phyloP scores from a whole-genome alignment of 2,888 invertebrate species.

The Pseudanteris insignis region DNA sequence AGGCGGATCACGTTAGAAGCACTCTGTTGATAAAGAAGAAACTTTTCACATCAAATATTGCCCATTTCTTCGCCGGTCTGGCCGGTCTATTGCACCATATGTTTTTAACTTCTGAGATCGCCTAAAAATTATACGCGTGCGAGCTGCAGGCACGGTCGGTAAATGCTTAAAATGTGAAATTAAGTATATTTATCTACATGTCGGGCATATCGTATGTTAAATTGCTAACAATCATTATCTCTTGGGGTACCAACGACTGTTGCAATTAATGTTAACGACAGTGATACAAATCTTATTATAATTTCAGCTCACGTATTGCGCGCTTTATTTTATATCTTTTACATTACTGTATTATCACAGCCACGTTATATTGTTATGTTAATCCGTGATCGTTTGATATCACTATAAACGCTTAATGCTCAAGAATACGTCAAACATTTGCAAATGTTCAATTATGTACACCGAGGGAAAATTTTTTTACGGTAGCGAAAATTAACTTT shows the following conservation, averaged over 20 bases:
- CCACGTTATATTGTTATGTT: too few species aligned
- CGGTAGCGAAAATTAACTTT: too few species aligned
- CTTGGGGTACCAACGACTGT: slow-evolving; percentile 12
- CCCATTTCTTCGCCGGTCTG: slow-evolving; percentile 18
- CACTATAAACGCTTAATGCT: too few species aligned
- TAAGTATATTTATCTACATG: slow-evolving; percentile 25
- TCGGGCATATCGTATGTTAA: slow-evolving; percentile 5
- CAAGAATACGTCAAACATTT: too few species aligned
- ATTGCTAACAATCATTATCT: slow-evolving; percentile 24
- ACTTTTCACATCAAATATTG: slow-evolving; percentile 15
- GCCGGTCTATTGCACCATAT: slow-evolving; percentile 25
- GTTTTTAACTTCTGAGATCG: slow-evolving; percentile 17
- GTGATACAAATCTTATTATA: slow-evolving; percentile 12
- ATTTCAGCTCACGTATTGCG: not conserved
- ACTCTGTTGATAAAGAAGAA: slow-evolving; percentile 29
- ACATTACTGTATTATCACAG: too few species aligned
- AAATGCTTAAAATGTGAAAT: slow-evolving; percentile 27
- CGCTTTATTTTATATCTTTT: not conserved
- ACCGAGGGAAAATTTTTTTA: too few species aligned
- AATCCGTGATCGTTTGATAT: too few species aligned
- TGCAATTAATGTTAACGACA: slow-evolving; percentile 27
- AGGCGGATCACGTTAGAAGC: slow-evolving; percentile 19
- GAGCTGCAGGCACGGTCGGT: slow-evolving; percentile 22
- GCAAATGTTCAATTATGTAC: not conserved
- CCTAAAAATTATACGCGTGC: slow-evolving; percentile 20